A percentile compares a stretch with the other conserved stretches of the same genome.
phyloP scores from a whole-genome alignment of 2,888 invertebrate genomes.

The Yponomeuta evonymella region DNA sequence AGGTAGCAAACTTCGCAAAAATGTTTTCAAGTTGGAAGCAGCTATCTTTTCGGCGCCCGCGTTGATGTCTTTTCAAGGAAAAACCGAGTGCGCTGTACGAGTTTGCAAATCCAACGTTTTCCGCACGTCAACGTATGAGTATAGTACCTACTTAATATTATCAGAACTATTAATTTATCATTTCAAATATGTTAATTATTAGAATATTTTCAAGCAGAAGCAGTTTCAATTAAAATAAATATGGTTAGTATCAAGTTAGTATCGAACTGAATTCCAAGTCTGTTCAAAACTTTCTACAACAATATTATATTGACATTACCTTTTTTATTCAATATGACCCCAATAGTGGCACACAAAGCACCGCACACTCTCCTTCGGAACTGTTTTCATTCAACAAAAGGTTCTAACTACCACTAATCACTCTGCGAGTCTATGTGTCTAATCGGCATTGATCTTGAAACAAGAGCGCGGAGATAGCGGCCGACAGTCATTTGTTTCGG shows the following conservation, averaged over 20 bases:
- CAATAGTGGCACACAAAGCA: conserved; percentile 33
- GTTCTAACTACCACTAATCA: conserved; percentile 44
- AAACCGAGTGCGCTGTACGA: neutral
- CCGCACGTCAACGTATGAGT: neutral
- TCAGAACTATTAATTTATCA: no score
- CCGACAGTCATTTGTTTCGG: neutral
- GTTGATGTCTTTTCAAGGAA: conserved; percentile 44
- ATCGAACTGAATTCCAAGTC: neutral
- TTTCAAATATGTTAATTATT: no score
- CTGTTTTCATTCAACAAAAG: conserved; percentile 21
- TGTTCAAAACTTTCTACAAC: neutral
- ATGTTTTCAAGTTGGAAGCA: neutral
- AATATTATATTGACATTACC: conserved; percentile 5
- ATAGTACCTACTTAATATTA: neutral
- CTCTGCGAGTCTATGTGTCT: conserved; percentile 31
- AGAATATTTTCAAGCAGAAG: no score
- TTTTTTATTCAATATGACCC: conserved; percentile 11
- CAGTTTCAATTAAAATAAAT: neutral
- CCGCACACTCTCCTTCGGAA: conserved; percentile 30
- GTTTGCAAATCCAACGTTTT: neutral
- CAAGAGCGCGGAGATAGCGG: neutral
- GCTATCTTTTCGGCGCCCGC: conserved; percentile 18
- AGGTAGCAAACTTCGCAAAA: neutral
- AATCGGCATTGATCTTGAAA: conserved; percentile 12
- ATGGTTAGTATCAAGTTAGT: neutral